Base-by-base conservation (phyloP, 2,888 invertebrate species). In the Tenthredo amoena region DNA sequence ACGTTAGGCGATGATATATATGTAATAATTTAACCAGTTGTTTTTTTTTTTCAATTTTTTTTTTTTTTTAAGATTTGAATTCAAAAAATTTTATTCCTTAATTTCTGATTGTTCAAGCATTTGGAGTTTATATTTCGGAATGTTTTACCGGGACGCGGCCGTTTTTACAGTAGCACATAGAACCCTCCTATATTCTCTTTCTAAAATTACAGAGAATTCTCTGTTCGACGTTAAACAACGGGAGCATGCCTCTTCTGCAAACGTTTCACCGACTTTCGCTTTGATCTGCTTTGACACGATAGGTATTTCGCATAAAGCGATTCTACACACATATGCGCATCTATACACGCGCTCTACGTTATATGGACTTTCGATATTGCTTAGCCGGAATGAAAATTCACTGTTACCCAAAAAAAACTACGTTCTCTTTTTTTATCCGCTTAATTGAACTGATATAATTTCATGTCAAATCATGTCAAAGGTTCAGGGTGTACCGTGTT, bases 51-150 rank as follows among this genome's bases (percentile, higher is more conserved):
- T 26, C 1, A 26, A 26, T 26, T 26, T 15, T 3, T 15, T 4
- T 47, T 47, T 3, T 47, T 47, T 4, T 26, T 72, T 37, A 72
- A 72, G 21, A 43, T 72, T 40, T 40, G n/a, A 21, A 72, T 74
- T 74, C 3, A 40, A 74, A 74, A 74, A 43, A 43, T 74, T 43
- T 40, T 34, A 68, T 43, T 26, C 74, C 31, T 50, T 31, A 77
- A 50, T 77, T 77, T 77, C 77, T 77, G 77, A 50, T 31, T 77
- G 77, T 77, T 77, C 77, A 77, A 77, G 55, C 77, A 50, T 50
- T 47, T 37, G 12, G 55, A 55, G n/a, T 77, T 77, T 50, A 34
- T 77, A 31, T 34, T 47, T 77, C 77, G 55, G 26, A n/a, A 77
- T 77, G 18, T 55, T 31, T 10, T 62, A 31, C 62, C 26, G 26